phyloP scores from a whole-genome alignment of 2,888 invertebrate genomes.

The Osedax fenrisi region DNA sequence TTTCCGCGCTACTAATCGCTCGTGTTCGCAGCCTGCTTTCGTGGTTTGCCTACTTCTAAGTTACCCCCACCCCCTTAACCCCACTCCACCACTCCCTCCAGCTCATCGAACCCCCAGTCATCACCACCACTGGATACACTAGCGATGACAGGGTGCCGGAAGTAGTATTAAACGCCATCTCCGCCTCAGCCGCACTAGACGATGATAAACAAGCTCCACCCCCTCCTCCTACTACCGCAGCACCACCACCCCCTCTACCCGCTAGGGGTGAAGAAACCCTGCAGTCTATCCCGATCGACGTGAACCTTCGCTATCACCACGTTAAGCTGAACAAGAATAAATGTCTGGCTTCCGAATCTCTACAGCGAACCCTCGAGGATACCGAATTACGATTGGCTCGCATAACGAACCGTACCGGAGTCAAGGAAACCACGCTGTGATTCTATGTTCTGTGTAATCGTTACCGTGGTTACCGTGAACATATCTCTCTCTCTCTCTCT shows the following conservation, averaged over 20 bases:
- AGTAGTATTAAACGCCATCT: no score
- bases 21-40: no score
- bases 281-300: background rate
- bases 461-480: no score
- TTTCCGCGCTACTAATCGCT: no score
- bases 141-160: background rate
- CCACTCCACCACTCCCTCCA: no score
- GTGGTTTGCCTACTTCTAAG: no score
- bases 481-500: no score
- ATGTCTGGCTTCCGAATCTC: background rate
- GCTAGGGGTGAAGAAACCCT: no score
- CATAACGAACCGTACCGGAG: background rate
- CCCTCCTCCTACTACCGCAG: background rate
- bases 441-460: no score
- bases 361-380: background rate
- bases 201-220: background rate
- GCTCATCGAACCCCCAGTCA: background rate
- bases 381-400: background rate
- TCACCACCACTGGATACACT: background rate
- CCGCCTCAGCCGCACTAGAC: background rate
- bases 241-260: background rate
- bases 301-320: background rate
- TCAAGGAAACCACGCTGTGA: background rate
- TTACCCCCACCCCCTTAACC: no score
- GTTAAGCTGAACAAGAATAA: background rate